Percentiles rank a stretch among this genome's conserved stretches.
Conservation (phyloP, 2,888 invertebrate genomes). For the Apoda limacodes region DNA sequence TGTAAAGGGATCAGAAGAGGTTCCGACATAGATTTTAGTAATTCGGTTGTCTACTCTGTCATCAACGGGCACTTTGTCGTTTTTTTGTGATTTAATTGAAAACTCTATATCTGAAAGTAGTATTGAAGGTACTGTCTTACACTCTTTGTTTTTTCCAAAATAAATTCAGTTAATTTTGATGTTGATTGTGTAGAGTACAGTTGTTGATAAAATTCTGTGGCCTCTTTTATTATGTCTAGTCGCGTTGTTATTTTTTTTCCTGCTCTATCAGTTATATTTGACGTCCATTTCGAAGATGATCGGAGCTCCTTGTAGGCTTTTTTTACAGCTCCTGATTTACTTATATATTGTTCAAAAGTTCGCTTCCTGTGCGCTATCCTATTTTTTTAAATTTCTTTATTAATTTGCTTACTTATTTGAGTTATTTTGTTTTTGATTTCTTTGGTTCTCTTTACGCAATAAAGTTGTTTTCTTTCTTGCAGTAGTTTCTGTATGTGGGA, state of each 20-base stretch:
- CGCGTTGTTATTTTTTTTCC: constrained; percentile 3
- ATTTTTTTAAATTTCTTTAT: constrained; percentile 2
- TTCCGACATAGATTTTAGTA: background rate
- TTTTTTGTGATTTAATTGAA: constrained; percentile 1
- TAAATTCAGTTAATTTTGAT: background rate
- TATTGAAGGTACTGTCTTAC: background rate
- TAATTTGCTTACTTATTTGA: constrained; percentile 9
- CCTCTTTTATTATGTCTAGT: constrained; percentile 5
- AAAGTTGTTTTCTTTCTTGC: constrained; percentile 4
- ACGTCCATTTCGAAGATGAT: constrained; percentile 5
- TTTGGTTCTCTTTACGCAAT: constrained; percentile 3
- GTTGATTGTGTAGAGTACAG: constrained; percentile 1
- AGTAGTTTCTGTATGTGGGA: background rate
- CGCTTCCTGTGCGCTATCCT: background rate
- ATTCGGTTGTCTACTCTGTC: background rate
- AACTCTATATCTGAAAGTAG: background rate
- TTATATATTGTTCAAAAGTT: constrained; percentile 2
- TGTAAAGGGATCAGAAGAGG: background rate
- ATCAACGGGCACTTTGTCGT: background rate
- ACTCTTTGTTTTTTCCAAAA: background rate
- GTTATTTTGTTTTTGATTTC: constrained; percentile 4
- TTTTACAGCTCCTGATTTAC: constrained; percentile 9
- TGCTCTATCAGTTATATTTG: constrained; percentile 1
- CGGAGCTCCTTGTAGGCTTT: constrained; percentile 9
- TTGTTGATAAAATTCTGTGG: constrained; percentile 4